Evolutionary conservation across 2,797 vertebrate genomes (phyloP), one percentile per base, ranked within the genome.

Genomic region (Sciaenops ocellatus): DNA sequence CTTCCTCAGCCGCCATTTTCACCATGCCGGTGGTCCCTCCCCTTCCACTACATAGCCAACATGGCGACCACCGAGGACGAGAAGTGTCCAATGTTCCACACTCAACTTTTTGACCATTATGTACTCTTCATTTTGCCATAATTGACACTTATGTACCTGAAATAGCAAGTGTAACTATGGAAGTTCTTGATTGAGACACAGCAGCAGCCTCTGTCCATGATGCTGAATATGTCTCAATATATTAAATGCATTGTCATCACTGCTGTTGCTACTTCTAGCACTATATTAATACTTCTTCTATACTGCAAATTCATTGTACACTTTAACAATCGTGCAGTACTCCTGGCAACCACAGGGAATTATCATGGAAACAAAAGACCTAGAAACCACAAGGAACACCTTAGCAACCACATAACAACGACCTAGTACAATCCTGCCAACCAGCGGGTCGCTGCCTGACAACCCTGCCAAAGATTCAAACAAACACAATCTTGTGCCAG

Each of bases 171-270:
- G 30, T 7, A 34, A 34, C 6, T 34, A 34, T 34, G 6, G 1
- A 7, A 34, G 30, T 34, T 34, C 30, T 34, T 34, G 30, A 34
- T 34, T 7, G 1, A 7, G 30, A 34, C 30, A 38, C 34, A 38
- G 8, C 34, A 38, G 34, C 42, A 16, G 38, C 20, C 26, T 66
- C 67, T 72, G 30, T 76, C 68, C 64, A n/a, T 71, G 65, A 76
- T 78, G 20, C 73, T 85, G 59, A 62, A 70, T 24, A 7, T 20
- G 8, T 67, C 16, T 42, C 46, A 24, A 11, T 15, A 3, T 11
- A 30, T 69, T 34, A 18, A 24, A 63, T 52, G 6, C 20, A 17
- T 5, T 50, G 12, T 57, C 68, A 51, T 34, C n/a, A 28, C 57
- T 13, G 6, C 8, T 28, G 4, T 20, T 34, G 9, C 5, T 46